These are phyloP conservation scores for Oryzias dopingdopingensis DNA, from an alignment of 2,797 vertebrate species.

Conservation along the genomic window DNA sequence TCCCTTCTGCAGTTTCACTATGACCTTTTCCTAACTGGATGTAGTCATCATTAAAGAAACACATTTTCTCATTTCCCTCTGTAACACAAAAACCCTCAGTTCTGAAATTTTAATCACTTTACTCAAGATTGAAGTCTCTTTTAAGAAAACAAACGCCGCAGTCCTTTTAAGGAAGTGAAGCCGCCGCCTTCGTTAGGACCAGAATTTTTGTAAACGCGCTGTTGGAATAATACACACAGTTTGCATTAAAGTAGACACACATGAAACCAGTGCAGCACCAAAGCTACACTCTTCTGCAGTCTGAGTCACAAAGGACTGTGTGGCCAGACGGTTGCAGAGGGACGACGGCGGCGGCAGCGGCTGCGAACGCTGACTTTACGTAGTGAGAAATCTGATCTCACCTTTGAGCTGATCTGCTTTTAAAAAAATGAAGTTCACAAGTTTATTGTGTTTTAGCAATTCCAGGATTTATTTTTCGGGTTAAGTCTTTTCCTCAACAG, in stretches of 20 bases:
- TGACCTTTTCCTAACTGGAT: too few relatives aligned
- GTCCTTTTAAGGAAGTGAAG: constrained; percentile 61
- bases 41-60: too few relatives aligned
- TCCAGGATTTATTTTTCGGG: too few relatives aligned
- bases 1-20: background rate
- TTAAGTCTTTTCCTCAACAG: too few relatives aligned
- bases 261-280: constrained; percentile 25
- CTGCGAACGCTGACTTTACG: background rate
- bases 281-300: constrained; percentile 20
- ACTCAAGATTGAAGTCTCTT: constrained; percentile 57
- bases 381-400: background rate
- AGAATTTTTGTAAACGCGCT: constrained; percentile 42
- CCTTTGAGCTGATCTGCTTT: background rate
- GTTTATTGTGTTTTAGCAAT: background rate
- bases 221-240: constrained; percentile 60
- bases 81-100: constrained; percentile 16
- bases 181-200: constrained; percentile 65
- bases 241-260: constrained; percentile 23
- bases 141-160: constrained; percentile 68
- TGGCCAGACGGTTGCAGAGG: constrained; percentile 19
- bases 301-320: constrained; percentile 16
- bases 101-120: constrained; percentile 50
- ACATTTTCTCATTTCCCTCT: too few relatives aligned
- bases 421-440: too few relatives aligned
- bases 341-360: constrained; percentile 4